A percentile compares a stretch with the other conserved stretches of the same genome.
phyloP scores from a whole-genome alignment of 1,140 invertebrate species.

The Bombus breviceps region DNA sequence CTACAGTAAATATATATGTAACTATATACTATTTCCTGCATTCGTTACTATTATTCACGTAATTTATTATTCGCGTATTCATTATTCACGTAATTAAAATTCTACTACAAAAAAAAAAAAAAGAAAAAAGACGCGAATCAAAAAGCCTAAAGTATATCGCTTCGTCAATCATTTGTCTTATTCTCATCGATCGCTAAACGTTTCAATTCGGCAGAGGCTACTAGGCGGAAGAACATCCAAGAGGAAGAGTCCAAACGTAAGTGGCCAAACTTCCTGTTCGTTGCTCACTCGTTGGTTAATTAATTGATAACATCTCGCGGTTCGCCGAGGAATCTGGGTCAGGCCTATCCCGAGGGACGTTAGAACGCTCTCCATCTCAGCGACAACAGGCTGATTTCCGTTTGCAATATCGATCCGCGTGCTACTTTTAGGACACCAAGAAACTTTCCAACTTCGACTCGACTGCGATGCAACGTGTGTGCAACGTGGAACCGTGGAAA shows the following conservation, averaged over 20 bases:
- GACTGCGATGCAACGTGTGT: too few species aligned
- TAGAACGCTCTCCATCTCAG: conserved; percentile 4
- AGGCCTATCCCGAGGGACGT: conserved; percentile 15
- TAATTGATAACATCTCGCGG: conserved; percentile 43
- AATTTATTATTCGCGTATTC: too few species aligned
- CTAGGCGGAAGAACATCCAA: background rate
- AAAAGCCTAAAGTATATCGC: too few species aligned
- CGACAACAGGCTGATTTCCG: conserved; percentile 35
- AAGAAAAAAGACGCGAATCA: accelerated
- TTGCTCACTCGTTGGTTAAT: conserved; percentile 16
- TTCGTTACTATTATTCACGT: too few species aligned
- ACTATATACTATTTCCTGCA: too few species aligned
- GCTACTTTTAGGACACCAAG: conserved; percentile 6
- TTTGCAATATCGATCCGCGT: conserved; percentile 28
- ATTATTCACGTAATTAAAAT: too few species aligned
- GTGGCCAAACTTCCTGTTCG: conserved; percentile 9
- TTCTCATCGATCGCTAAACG: background rate
- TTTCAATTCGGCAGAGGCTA: background rate
- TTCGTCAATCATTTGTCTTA: background rate
- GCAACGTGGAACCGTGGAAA: background rate
- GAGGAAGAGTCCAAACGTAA: background rate
- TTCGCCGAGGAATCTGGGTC: background rate
- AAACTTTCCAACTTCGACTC: conserved; percentile 6
- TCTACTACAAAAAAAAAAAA: too few species aligned
- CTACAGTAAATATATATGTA: too few species aligned